A percentile compares a stretch with the other conserved stretches of the same genome.
These are phyloP conservation scores for Cheilosia pagana DNA, from an alignment of 2,888 invertebrate genomes.

Conservation along the genomic window DNA sequence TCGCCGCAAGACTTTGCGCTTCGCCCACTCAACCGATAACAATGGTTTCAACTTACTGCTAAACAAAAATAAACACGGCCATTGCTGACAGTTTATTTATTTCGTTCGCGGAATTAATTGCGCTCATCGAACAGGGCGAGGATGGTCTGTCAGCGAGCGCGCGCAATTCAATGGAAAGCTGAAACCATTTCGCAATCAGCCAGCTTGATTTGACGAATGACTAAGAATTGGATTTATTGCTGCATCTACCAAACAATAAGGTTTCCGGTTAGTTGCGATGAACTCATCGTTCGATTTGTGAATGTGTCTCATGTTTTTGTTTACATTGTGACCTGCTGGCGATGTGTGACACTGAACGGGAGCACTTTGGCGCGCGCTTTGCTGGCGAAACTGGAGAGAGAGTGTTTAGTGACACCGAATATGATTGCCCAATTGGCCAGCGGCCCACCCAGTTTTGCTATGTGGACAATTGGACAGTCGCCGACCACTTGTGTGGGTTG, in stretches of 20 bases:
- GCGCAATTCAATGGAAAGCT: slow-evolving; percentile 48
- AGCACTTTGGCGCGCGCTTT: slow-evolving; percentile 1
- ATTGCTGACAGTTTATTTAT: slow-evolving; percentile 44
- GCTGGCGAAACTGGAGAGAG: neutral
- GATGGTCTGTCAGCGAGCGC: neutral
- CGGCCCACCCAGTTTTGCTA: slow-evolving; percentile 27
- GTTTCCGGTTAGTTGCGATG: slow-evolving; percentile 46
- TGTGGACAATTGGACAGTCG: neutral
- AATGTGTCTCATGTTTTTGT: slow-evolving; percentile 38
- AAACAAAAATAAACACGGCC: neutral
- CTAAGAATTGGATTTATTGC: slow-evolving; percentile 15
- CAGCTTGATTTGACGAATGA: slow-evolving; percentile 48
- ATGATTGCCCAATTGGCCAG: slow-evolving; percentile 11
- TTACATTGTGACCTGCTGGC: slow-evolving; percentile 17
- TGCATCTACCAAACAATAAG: slow-evolving; percentile 12
- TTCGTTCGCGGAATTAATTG: slow-evolving; percentile 49
- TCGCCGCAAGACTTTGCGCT: too few species aligned
- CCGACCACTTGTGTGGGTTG: slow-evolving; percentile 11
- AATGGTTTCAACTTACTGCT: neutral
- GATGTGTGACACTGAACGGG: neutral
- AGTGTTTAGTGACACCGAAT: neutral
- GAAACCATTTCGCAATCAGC: slow-evolving; percentile 42
- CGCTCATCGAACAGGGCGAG: slow-evolving; percentile 23
- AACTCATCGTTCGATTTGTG: slow-evolving; percentile 39
- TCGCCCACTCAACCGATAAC: neutral